phyloP scores from a whole-genome alignment of 1,140 invertebrate species.

The Oscheius sp. region DNA sequence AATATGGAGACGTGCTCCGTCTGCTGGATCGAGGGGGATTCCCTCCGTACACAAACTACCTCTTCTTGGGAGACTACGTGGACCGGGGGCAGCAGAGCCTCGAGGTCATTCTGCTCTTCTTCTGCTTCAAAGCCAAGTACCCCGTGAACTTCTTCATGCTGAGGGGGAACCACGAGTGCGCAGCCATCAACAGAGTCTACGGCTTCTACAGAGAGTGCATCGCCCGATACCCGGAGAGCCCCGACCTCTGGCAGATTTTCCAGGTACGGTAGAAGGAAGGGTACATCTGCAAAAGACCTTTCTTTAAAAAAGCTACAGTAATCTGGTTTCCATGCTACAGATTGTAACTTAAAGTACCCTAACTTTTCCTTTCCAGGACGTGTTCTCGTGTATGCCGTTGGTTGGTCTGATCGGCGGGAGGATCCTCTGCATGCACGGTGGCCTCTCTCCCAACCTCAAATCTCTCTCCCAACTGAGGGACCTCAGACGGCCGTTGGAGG shows the following conservation, averaged over 20 bases:
- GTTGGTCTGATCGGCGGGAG: constrained; percentile 8
- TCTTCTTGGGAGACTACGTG: constrained; percentile 9
- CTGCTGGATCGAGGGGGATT: constrained; percentile 60
- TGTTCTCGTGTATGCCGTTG: constrained; percentile 17
- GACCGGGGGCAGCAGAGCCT: too few species aligned
- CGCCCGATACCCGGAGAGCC: constrained; percentile 3
- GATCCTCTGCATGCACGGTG: constrained; percentile 32
- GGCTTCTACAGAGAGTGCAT: not conserved
- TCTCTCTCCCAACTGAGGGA: not conserved
- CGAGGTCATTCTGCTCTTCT: not conserved
- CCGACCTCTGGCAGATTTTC: constrained; percentile 2
- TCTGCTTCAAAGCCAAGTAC: not conserved
- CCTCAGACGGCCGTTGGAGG: constrained; percentile 21
- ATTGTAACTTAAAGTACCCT: not conserved
- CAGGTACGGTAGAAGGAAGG: constrained; percentile 20
- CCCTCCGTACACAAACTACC: not conserved
- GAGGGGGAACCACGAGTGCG: too few species aligned
- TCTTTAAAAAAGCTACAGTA: constrained; percentile 3
- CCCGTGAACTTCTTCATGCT: constrained; percentile 10
- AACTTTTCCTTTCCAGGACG: constrained; percentile 1
- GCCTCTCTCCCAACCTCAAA: constrained; percentile 4
- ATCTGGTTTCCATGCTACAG: not conserved
- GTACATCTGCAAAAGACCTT: not conserved
- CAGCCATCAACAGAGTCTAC: constrained; percentile 1
- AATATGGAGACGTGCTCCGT: constrained; percentile 41